phyloP scores from a whole-genome alignment of 2,113 vertebrate genomes.

The Malurus elegans region DNA sequence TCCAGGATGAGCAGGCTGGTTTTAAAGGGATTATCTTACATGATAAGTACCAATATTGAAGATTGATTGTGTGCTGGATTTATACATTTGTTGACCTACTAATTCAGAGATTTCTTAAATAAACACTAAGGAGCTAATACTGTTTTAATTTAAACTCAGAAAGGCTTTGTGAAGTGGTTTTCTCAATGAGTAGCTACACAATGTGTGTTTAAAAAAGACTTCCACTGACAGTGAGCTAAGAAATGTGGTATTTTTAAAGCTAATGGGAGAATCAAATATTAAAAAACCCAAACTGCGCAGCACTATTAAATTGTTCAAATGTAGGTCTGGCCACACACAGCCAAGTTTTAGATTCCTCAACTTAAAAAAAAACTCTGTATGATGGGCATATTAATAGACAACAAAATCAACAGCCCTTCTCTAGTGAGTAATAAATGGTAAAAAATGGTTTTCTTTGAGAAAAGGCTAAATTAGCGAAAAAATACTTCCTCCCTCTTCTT shows the following conservation, averaged over 20 bases:
- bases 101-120: not conserved
- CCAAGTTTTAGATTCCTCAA: not conserved
- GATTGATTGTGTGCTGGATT: not conserved
- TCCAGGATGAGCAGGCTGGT: not conserved
- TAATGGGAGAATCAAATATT: not conserved
- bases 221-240: not conserved
- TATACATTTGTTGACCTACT: not conserved
- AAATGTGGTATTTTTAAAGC: not conserved
- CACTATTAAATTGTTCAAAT: not conserved
- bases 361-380: not conserved
- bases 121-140: not conserved
- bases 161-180: not conserved
- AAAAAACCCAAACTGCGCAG: not conserved
- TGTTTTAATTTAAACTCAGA: not conserved
- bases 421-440: not conserved
- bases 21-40: not conserved
- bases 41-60: not conserved
- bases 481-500: not conserved
- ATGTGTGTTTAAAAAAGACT: not conserved
- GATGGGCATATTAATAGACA: not conserved
- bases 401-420: not conserved
- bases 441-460: not conserved
- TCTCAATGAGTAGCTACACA: not conserved
- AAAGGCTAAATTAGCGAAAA: not conserved
- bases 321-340: not conserved